These are phyloP conservation scores for Agrochola litura DNA, from an alignment of 2,888 invertebrate species.

Conservation along the genomic window DNA sequence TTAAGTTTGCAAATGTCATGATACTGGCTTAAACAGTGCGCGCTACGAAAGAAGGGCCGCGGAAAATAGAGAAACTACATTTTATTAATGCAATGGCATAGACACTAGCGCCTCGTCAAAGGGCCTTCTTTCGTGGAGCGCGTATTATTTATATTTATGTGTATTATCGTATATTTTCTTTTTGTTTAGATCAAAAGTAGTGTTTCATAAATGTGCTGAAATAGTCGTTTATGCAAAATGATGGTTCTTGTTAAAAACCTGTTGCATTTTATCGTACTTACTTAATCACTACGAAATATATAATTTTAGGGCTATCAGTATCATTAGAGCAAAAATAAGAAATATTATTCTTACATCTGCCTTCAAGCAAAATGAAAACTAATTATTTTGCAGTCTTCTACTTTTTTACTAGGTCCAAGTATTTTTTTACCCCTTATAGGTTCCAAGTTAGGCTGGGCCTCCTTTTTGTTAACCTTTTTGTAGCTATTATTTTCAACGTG, in stretches of 20 bases:
- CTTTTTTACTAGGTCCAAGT: slow-evolving; percentile 30
- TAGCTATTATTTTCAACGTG: slow-evolving; percentile 66
- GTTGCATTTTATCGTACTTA: slow-evolving; percentile 3
- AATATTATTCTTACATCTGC: slow-evolving; percentile 48
- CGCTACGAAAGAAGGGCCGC: too few species aligned
- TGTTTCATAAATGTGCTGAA: background rate
- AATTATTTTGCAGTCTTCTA: slow-evolving; percentile 45
- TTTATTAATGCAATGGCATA: too few species aligned
- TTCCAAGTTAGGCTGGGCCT: slow-evolving; percentile 30
- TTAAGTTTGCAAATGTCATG: background rate
- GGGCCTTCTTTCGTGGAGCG: too few species aligned
- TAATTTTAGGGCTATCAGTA: slow-evolving; percentile 33
- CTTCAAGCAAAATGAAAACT: slow-evolving; percentile 42
- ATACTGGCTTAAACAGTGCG: background rate
- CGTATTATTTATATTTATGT: too few species aligned
- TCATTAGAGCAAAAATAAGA: slow-evolving; percentile 38
- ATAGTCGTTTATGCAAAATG: background rate
- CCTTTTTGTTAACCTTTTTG: slow-evolving; percentile 59
- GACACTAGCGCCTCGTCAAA: too few species aligned
- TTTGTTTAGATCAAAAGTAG: background rate
- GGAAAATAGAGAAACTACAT: too few species aligned
- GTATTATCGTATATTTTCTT: background rate
- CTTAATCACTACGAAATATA: slow-evolving; percentile 3
- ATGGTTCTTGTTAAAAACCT: background rate
- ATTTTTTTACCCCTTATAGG: slow-evolving; percentile 40